A percentile compares a stretch with the other conserved stretches of the same genome.
phyloP scores from a whole-genome alignment of 2,797 vertebrate genomes.

The Chaunax sp. region DNA sequence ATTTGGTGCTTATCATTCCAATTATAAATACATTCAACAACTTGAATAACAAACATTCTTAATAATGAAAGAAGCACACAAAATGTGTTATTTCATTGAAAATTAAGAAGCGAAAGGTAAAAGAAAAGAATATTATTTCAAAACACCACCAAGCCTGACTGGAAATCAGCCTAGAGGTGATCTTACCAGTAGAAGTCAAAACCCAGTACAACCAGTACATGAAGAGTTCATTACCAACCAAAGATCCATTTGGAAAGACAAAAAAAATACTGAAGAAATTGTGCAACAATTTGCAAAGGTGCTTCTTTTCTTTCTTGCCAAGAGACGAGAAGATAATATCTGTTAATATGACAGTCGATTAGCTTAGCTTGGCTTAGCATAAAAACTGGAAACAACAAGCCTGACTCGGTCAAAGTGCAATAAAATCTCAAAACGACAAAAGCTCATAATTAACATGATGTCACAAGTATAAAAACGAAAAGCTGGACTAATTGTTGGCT shows the following conservation, averaged over 20 bases:
- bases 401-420: too few relatives aligned
- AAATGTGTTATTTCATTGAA: slow-evolving; percentile 16
- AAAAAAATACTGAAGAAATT: neutral
- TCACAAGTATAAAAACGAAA: neutral
- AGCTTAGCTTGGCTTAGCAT: neutral
- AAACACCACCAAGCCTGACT: slow-evolving; percentile 4
- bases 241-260: slow-evolving; percentile 3
- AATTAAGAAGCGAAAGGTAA: neutral
- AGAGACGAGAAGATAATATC: slow-evolving; percentile 10
- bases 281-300: neutral
- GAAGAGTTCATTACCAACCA: slow-evolving; percentile 51
- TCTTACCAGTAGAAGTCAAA: slow-evolving; percentile 1
- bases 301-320: neutral
- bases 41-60: too few relatives aligned
- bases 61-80: too few relatives aligned
- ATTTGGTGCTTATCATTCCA: too few relatives aligned
- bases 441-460: neutral
- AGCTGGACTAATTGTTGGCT: too few relatives aligned
- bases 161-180: slow-evolving; percentile 17
- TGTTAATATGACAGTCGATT: neutral
- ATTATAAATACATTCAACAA: too few relatives aligned
- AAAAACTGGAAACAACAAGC: too few relatives aligned
- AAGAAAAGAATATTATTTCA: slow-evolving; percentile 3
- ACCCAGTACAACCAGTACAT: slow-evolving; percentile 11
- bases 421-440: too few relatives aligned